Conservation (phyloP, 2,113 vertebrate species). For the Nibea albiflora region DNA sequence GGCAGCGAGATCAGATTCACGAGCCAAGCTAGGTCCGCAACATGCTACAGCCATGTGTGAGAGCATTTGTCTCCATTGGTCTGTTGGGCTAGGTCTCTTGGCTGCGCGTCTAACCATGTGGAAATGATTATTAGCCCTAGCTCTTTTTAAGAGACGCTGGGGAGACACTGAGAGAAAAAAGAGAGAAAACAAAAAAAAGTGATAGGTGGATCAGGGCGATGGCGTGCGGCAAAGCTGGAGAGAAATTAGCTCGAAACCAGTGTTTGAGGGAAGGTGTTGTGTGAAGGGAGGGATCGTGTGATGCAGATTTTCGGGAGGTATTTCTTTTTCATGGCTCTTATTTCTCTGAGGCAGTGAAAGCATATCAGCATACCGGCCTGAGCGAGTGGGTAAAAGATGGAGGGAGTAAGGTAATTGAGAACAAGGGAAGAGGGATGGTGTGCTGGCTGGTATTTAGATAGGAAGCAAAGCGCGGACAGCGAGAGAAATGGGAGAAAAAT, state of each 20-base stretch:
- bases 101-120: constrained; percentile 67
- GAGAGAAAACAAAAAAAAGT: constrained; percentile 27
- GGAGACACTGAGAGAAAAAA: constrained; percentile 35
- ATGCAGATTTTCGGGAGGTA: constrained; percentile 17
- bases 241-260: constrained; percentile 41
- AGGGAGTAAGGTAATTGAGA: constrained; percentile 33
- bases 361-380: constrained; percentile 24
- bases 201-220: constrained; percentile 41
- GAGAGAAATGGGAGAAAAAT: constrained; percentile 44
- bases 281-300: constrained; percentile 2
- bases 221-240: constrained; percentile 46
- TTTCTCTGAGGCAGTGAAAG: constrained; percentile 39
- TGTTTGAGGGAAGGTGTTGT: constrained; percentile 17
- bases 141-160: constrained; percentile 64
- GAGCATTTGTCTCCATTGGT: constrained; percentile 27
- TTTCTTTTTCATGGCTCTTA: constrained; percentile 20
- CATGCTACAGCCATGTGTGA: constrained; percentile 31
- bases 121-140: constrained; percentile 73
- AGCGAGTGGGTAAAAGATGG: constrained; percentile 18
- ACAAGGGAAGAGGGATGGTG: constrained; percentile 24
- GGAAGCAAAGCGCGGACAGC: constrained; percentile 18
- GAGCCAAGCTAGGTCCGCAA: constrained; percentile 24
- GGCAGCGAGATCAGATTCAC: constrained; percentile 42
- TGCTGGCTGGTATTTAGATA: constrained; percentile 53
- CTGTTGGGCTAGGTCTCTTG: constrained; percentile 61